A percentile compares a stretch with the other conserved stretches of the same genome.
Conservation (phyloP, 2,797 vertebrate species). For the Pipistrellus nathusii region DNA sequence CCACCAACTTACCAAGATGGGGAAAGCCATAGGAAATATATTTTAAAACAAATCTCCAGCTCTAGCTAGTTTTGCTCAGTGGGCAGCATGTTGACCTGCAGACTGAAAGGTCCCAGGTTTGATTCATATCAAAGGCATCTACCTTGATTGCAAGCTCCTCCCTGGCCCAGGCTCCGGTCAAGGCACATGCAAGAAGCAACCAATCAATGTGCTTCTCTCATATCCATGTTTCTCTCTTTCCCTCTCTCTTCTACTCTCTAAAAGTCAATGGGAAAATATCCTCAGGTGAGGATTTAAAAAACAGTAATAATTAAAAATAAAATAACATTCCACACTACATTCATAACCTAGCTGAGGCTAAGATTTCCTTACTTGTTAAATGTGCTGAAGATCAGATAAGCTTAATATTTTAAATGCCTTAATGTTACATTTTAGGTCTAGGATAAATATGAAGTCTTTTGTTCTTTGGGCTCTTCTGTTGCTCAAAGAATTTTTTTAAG, state of each 20-base stretch:
- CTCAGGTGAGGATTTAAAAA: no score
- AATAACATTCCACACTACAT: background rate
- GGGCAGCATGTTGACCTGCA: no score
- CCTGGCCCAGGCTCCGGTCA: no score
- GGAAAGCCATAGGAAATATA: background rate
- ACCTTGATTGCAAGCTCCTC: no score
- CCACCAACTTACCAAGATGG: background rate
- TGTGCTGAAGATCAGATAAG: background rate
- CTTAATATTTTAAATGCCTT: slow-evolving; percentile 14
- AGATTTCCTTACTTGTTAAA: background rate
- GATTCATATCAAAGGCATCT: no score
- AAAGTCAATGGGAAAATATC: no score
- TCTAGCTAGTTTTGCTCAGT: no score
- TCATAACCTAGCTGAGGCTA: background rate
- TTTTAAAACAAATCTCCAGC: background rate
- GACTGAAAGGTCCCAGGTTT: no score
- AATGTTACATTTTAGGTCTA: background rate
- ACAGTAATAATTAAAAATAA: background rate
- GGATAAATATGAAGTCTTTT: background rate
- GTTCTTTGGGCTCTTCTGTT: background rate
- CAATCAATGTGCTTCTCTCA: no score
- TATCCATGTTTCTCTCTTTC: no score
- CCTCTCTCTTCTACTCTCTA: no score
- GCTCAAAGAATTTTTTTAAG: slow-evolving; percentile 19
- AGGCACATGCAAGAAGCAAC: no score